phyloP scores from a whole-genome alignment of 2,113 vertebrate species.

The Protobothrops mucrosquamatus region DNA sequence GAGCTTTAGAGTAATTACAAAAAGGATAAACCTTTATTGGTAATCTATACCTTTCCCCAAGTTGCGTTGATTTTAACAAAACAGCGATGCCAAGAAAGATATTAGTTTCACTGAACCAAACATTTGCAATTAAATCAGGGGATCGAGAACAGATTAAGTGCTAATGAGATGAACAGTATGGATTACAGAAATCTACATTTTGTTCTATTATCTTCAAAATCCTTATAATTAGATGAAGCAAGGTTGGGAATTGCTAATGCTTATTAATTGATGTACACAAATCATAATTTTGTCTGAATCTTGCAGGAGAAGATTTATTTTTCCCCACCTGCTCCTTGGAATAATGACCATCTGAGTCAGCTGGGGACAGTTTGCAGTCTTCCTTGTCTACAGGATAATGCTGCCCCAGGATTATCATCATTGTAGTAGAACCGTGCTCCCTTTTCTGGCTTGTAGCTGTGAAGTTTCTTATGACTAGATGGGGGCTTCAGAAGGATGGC shows the following conservation, averaged over 20 bases:
- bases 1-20: slow-evolving; percentile 68
- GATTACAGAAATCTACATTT: slow-evolving; percentile 56
- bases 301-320: background rate
- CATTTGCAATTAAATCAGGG: slow-evolving; percentile 65
- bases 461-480: background rate
- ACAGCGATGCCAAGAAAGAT: slow-evolving; percentile 65
- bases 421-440: background rate
- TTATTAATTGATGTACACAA: slow-evolving; percentile 48
- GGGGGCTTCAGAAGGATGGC: background rate
- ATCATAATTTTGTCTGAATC: slow-evolving; percentile 1
- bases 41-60: slow-evolving; percentile 66
- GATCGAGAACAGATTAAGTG: slow-evolving; percentile 62
- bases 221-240: slow-evolving; percentile 53
- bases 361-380: background rate
- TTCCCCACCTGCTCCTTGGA: background rate
- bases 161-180: slow-evolving; percentile 66
- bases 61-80: slow-evolving; percentile 67
- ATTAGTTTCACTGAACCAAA: slow-evolving; percentile 65
- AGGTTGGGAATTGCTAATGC: slow-evolving; percentile 37
- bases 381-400: background rate
- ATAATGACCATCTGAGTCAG: background rate
- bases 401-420: background rate
- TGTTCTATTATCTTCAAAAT: slow-evolving; percentile 60
- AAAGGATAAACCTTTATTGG: slow-evolving; percentile 65
- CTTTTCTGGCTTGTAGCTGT: background rate